Base-by-base conservation (phyloP, 2,797 vertebrate genomes). In the Pangasius larnaudii region DNA sequence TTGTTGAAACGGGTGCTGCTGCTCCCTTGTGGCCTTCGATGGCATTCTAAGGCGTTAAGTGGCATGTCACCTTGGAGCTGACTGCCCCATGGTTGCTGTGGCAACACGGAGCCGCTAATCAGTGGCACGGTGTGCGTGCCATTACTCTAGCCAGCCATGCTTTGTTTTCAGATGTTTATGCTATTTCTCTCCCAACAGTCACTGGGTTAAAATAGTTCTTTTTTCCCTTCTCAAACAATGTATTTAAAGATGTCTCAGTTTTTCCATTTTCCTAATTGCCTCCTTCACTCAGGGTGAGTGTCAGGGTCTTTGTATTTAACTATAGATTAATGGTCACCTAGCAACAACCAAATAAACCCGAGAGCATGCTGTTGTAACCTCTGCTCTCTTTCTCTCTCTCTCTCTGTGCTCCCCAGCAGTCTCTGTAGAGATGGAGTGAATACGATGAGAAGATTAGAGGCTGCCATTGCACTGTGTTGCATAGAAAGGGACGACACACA, bases 41-140 rank as follows among this genome's bases (percentile, higher is more conserved):
- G 39, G 2, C 36, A 46, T 87, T 80, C 75, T 77, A 89, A 84
- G 89, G 85, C 88, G 87, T 89, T 84, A 88, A 93, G 89, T 89
- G 93, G 86, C 89, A 74, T 89, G 91, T 89, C 92, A 92, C 93
- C 92, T 94, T 92, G 92, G 92, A 91, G 92, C 91, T 90, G 91
- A 90, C 93, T 93, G 90, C 92, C 83, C 93, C 91, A 82, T 91
- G 93, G 96, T 96, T 96, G 93, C 96, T 94, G 95, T 96, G 94
- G 94, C 36, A 91, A 96, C 94, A 80, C 18, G 27, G 93, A 93
- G 92, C 93, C 86, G 91, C 88, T 85, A 89, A 91, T 91, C 91
- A 91, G 90, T 87, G 87, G 83, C 90, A 81, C 80, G 63, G 85
- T 84, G 53, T 89, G 88, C 90, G 59, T 91, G 91, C 89, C 92